Percentiles rank a stretch among this genome's conserved stretches.
These are phyloP conservation scores for Drosophila lini DNA, from an alignment of 1,140 invertebrate species.

Conservation along the genomic window DNA sequence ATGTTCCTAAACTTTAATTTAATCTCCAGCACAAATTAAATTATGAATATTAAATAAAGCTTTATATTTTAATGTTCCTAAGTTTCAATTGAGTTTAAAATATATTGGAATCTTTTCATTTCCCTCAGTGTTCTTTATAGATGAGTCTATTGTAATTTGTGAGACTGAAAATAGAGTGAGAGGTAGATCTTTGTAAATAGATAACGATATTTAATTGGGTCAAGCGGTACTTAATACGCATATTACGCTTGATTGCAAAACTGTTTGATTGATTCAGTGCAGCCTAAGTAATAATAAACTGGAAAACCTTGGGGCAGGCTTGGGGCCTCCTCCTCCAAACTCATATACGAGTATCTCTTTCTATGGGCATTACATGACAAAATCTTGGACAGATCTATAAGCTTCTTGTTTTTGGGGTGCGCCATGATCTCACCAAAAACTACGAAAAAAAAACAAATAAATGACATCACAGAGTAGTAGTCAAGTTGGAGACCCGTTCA, in stretches of 20 bases:
- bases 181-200: constrained; percentile 26
- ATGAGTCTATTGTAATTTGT: constrained; percentile 1
- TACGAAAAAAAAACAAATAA: constrained; percentile 29
- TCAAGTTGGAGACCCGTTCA: constrained; percentile 63
- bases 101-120: background rate
- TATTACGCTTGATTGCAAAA: constrained; percentile 31
- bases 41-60: no score
- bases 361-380: constrained; percentile 36
- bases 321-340: background rate
- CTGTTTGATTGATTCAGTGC: constrained; percentile 38
- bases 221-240: constrained; percentile 43
- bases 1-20: no score
- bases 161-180: background rate
- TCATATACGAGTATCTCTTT: background rate
- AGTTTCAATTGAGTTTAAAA: no score
- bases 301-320: constrained; percentile 31
- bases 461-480: constrained; percentile 62
- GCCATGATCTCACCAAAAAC: constrained; percentile 54
- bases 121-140: constrained; percentile 5
- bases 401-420: constrained; percentile 41
- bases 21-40: no score
- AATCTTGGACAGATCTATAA: constrained; percentile 22
- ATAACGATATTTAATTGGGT: constrained; percentile 54
- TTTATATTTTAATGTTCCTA: no score
- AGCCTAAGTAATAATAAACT: constrained; percentile 6